Conservation (phyloP, 2,797 vertebrate species). For the Potorous gilbertii region DNA sequence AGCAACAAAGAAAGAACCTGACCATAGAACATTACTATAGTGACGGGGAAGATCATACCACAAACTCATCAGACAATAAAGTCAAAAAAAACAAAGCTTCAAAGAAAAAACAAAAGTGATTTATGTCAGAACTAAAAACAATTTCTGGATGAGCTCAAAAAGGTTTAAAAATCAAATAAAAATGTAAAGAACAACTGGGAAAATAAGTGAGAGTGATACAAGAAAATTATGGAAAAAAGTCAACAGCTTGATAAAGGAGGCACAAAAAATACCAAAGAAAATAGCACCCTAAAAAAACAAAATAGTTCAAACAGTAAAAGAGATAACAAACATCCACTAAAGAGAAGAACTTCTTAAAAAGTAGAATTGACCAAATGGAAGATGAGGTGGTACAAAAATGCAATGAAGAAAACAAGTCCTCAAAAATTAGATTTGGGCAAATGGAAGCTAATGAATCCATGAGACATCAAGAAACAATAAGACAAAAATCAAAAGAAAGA, state of each 20-base stretch:
- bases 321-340: background rate
- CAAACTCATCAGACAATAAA: background rate
- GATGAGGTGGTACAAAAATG: background rate
- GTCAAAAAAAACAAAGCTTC: background rate
- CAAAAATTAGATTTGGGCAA: background rate
- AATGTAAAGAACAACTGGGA: background rate
- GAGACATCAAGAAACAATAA: background rate
- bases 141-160: background rate
- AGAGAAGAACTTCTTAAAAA: background rate
- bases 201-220: background rate
- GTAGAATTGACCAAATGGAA: background rate
- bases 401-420: background rate
- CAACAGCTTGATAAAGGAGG: background rate
- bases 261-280: background rate
- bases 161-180: background rate
- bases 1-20: too few species aligned
- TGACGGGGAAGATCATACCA: background rate
- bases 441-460: background rate
- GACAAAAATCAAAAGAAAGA: background rate
- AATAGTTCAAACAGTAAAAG: background rate
- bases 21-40: background rate
- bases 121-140: background rate
- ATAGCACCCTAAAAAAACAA: background rate
- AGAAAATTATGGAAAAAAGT: background rate
- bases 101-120: background rate